Evolutionary conservation across 2,797 vertebrate species (phyloP).

Genomic region (Pangasius djambal): DNA sequence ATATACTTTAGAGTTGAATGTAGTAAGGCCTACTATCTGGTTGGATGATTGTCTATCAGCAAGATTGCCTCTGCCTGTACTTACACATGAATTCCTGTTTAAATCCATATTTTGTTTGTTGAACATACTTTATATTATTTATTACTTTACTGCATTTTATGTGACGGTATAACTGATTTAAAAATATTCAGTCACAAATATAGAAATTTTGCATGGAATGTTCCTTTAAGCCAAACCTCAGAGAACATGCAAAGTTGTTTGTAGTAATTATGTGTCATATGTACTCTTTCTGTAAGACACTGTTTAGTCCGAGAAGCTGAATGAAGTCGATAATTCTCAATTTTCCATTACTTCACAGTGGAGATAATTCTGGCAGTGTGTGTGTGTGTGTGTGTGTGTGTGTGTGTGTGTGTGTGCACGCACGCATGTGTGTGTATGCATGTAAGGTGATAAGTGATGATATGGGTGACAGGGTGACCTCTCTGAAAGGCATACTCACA

Average conservation of each 20-base stretch:
- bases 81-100: background rate
- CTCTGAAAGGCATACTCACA: slow-evolving; percentile 22
- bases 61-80: background rate
- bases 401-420: background rate
- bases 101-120: background rate
- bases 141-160: background rate
- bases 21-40: background rate
- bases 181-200: background rate
- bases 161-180: background rate
- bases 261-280: background rate
- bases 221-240: background rate
- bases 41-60: background rate
- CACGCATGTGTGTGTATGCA: background rate
- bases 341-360: background rate
- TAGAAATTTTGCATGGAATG: background rate
- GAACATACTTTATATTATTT: background rate
- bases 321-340: background rate
- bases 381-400: background rate
- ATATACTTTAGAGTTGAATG: background rate
- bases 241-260: background rate
- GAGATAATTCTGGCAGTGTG: background rate
- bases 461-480: slow-evolving; percentile 27
- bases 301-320: background rate
- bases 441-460: background rate
- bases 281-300: background rate